A percentile compares a stretch with the other conserved stretches of the same genome.
Evolutionary conservation across 2,113 vertebrate species (phyloP).

Genomic region (Heterocephalus glaber): DNA sequence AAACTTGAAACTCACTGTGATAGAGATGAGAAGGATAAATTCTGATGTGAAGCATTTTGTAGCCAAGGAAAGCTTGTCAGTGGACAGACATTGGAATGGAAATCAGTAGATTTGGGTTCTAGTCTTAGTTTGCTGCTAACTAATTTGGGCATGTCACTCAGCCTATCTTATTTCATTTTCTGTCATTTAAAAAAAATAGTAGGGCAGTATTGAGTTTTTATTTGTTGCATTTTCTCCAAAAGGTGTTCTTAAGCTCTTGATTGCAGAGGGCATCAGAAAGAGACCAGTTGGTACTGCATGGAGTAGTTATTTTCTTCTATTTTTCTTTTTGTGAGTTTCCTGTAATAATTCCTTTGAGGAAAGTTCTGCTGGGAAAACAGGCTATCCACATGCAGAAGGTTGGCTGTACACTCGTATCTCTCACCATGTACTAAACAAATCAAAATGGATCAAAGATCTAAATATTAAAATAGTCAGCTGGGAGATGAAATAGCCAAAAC

Average conservation of each 20-base stretch:
- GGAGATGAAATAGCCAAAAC: not conserved
- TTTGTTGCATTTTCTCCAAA: not conserved
- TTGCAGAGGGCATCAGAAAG: not conserved
- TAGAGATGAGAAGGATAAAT: not conserved
- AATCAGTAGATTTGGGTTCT: not conserved
- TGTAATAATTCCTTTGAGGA: conserved; percentile 6
- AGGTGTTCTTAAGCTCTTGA: not conserved
- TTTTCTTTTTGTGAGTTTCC: not conserved
- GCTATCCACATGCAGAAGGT: not conserved
- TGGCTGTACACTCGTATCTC: not conserved
- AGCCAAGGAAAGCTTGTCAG: not conserved
- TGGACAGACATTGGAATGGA: not conserved
- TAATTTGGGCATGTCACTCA: not conserved
- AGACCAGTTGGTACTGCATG: not conserved
- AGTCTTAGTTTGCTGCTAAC: not conserved
- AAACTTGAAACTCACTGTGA: not conserved
- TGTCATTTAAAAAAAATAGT: not conserved
- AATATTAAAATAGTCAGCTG: not conserved
- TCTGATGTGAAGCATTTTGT: not conserved
- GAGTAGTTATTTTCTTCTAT: not conserved
- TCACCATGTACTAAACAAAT: not conserved
- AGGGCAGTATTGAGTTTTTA: not conserved
- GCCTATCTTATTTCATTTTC: not conserved
- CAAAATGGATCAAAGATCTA: not conserved
- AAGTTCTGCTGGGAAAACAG: not conserved